phyloP scores from a whole-genome alignment of 2,113 vertebrate species.

The Pteropus alecto region DNA sequence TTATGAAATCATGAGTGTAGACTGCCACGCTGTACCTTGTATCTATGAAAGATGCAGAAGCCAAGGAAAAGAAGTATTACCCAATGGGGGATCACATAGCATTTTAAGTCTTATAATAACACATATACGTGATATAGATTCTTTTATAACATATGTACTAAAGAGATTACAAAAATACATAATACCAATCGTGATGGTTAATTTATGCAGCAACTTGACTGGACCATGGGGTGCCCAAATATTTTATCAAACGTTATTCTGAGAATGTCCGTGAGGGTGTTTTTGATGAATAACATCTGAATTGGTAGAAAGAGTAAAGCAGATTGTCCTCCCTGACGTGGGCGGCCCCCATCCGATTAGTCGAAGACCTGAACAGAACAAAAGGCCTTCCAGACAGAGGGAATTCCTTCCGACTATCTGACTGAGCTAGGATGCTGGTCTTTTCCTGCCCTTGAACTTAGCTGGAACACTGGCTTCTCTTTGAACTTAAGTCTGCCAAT shows the following conservation, averaged over 20 bases:
- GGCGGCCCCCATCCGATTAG: not conserved
- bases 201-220: not conserved
- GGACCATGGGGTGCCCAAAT: not conserved
- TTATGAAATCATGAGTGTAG: not conserved
- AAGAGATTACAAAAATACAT: not conserved
- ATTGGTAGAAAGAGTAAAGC: not conserved
- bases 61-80: not conserved
- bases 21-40: not conserved
- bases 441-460: not conserved
- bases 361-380: not conserved
- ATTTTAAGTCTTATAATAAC: not conserved
- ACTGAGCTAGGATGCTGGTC: not conserved
- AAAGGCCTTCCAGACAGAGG: not conserved
- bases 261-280: not conserved
- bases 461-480: not conserved
- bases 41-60: not conserved
- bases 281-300: not conserved
- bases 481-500: not conserved
- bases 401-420: not conserved
- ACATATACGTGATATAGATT: not conserved
- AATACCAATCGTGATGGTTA: not conserved
- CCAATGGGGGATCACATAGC: not conserved
- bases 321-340: not conserved
- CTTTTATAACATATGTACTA: not conserved
- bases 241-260: not conserved